phyloP scores from a whole-genome alignment of 1,140 invertebrate genomes.

The Delia radicum region DNA sequence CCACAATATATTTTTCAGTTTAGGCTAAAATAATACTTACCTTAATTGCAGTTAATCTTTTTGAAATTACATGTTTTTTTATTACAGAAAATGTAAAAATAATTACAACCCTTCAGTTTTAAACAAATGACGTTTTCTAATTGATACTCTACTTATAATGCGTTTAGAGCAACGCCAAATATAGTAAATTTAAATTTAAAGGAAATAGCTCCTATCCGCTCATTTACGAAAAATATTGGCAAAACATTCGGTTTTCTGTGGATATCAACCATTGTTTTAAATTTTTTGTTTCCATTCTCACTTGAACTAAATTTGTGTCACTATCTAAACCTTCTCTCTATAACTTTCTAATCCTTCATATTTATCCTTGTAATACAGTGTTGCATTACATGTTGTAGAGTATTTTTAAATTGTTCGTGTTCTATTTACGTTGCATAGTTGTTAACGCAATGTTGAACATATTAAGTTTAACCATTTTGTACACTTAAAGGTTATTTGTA shows the following conservation, averaged over 20 bases:
- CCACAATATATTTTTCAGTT: no score
- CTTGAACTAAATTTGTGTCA: no score
- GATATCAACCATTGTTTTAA: no score
- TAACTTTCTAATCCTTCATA: background rate
- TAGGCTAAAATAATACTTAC: no score
- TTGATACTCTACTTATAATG: no score
- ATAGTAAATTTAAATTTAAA: no score
- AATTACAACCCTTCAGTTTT: background rate
- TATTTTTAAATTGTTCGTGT: background rate
- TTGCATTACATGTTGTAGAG: background rate
- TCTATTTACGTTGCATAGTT: background rate
- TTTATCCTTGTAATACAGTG: background rate
- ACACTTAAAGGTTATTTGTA: background rate
- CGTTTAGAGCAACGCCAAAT: no score
- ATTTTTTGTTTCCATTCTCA: no score
- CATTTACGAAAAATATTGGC: background rate
- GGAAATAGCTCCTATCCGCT: background rate
- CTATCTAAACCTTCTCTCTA: background rate
- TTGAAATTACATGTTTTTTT: no score
- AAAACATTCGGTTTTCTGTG: no score
- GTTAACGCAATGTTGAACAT: background rate
- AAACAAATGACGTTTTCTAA: no score
- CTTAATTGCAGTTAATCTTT: no score
- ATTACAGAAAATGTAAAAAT: background rate
- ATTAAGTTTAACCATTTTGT: background rate